Base-by-base conservation (phyloP, 2,888 invertebrate genomes). In the Scaptomyza caliginosa region DNA sequence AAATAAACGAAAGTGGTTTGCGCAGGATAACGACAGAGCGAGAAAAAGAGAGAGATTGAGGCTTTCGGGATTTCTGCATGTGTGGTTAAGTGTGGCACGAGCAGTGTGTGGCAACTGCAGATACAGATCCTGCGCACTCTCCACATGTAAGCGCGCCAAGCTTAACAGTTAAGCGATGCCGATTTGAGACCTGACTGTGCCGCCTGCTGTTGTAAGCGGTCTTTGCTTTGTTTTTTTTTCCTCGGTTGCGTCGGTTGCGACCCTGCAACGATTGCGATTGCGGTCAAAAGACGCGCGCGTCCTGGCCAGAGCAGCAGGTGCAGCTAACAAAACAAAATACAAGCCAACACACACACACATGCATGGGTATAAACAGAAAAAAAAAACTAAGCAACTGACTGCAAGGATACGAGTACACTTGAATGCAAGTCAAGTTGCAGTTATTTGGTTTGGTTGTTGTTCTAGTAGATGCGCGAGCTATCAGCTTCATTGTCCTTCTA, bases 1-100 rank as follows among this genome's bases (percentile, higher is more conserved):
- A 84, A 84, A 84, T 84, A 84, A 84, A 84, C 87, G 84, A 84
- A 84, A 84, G 84, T 84, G 85, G 85, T 87, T 84, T 78, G 50
- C 60, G 60, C 64, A 85, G 80, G 80, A 79, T 80, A 79, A 84
- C 66, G 63, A 62, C 51, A 46, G 16, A 50, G 36, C 5, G 46
- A 21, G 24, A 13, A 19, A 13, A 46, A 28, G 23, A n/a, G 28
- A 16, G 26, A 8, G 17, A 8, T 19, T n/a, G 50, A 10, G 5
- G 8, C 19, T 38, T 26, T 64, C 56, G 48, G 48, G 76, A 75
- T 77, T 67, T 34, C 16, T 16, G 19, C 16, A 11, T 38, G 49
- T 4, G 30, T 8, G 16, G 34, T 16, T 34, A 5, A 2, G 16
- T 34, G 34, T 16, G 34, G 34, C 34, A 34, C 34, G 16, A 34